These are phyloP conservation scores for Cyanoliseus patagonus DNA, from an alignment of 2,113 vertebrate species.

Conservation along the genomic window DNA sequence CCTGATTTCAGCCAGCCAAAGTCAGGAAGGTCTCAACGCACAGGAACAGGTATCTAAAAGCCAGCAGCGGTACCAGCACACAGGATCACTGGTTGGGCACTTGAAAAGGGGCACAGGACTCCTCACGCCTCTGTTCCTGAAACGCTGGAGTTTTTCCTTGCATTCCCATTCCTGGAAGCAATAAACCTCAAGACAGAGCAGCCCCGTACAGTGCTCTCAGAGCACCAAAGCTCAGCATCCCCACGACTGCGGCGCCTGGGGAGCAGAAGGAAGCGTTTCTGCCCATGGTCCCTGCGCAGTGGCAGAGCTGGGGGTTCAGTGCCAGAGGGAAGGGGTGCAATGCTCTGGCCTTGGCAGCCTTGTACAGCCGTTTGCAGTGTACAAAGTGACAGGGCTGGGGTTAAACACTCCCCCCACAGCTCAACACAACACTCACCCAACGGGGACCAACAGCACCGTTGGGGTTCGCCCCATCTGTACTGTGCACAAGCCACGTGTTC, in stretches of 20 bases:
- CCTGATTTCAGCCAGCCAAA: not conserved
- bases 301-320: not conserved
- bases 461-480: fast-evolving
- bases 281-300: not conserved
- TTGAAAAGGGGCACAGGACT: not conserved
- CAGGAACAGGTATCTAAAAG: not conserved
- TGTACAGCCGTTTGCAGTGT: fast-evolving
- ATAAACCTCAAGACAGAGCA: fast-evolving
- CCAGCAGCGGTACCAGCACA: not conserved
- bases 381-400: not conserved
- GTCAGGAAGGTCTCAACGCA: not conserved
- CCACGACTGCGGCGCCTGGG: fast-evolving
- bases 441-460: fast-evolving
- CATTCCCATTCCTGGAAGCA: not conserved
- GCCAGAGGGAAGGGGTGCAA: not conserved
- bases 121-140: not conserved
- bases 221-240: not conserved
- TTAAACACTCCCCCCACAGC: fast-evolving
- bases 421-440: not conserved
- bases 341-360: not conserved
- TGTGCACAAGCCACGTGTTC: fast-evolving
- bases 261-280: not conserved
- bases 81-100: not conserved
- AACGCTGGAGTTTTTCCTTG: not conserved
- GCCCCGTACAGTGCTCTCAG: fast-evolving